Percentiles rank a stretch among this genome's conserved stretches.
phyloP scores from a whole-genome alignment of 2,113 vertebrate species.

The Chinchilla lanigera region DNA sequence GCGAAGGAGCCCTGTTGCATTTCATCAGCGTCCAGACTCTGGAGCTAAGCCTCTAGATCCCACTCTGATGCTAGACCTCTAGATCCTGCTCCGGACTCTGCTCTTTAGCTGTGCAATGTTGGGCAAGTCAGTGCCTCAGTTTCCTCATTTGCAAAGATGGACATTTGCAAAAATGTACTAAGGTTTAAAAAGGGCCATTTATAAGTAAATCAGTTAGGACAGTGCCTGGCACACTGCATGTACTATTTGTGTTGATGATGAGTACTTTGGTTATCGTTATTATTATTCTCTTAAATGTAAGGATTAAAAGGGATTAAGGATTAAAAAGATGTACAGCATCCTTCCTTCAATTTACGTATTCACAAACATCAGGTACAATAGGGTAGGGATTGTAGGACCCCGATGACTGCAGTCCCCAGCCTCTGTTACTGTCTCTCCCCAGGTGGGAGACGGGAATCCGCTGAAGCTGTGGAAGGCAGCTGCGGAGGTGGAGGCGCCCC shows the following conservation, averaged over 20 bases:
- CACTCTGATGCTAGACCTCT: background rate
- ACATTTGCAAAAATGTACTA: background rate
- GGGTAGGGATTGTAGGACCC: background rate
- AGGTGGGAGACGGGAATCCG: conserved; percentile 97
- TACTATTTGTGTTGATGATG: too few species aligned
- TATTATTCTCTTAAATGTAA: background rate
- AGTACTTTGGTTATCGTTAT: background rate
- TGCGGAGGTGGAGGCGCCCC: conserved; percentile 96
- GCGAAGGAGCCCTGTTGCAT: background rate
- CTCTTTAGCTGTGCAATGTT: background rate
- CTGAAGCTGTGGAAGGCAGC: conserved; percentile 95
- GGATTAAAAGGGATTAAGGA: background rate
- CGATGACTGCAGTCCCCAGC: background rate
- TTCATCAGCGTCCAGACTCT: too few species aligned
- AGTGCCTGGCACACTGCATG: background rate
- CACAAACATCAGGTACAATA: fast-evolving
- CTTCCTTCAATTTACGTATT: too few species aligned
- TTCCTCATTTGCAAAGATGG: background rate
- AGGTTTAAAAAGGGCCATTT: background rate
- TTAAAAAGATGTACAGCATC: background rate
- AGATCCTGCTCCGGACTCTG: background rate
- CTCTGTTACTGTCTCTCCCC: background rate
- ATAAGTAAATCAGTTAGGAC: background rate
- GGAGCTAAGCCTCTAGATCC: background rate
- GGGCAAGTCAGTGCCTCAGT: background rate